A percentile compares a stretch with the other conserved stretches of the same genome.
Evolutionary conservation across 2,113 vertebrate genomes (phyloP).

Genomic region (Barnardius zonarius): DNA sequence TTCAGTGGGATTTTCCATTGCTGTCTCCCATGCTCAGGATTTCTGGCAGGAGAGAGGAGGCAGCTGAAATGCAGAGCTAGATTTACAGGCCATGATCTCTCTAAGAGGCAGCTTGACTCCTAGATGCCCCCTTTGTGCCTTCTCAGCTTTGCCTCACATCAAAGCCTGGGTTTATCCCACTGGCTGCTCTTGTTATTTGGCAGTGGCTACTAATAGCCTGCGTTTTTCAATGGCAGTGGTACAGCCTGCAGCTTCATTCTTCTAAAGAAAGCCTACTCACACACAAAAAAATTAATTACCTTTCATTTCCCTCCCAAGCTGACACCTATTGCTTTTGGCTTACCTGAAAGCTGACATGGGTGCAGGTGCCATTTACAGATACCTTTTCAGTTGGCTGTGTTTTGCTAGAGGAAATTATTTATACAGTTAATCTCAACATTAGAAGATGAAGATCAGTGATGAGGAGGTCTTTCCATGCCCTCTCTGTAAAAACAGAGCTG

Average conservation of each 20-base stretch:
- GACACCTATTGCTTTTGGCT: not conserved
- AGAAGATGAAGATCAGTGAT: not conserved
- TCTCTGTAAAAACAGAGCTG: not conserved
- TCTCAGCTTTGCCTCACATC: not conserved
- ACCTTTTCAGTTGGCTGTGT: not conserved
- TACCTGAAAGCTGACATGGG: not conserved
- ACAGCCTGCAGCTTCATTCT: not conserved
- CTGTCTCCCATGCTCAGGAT: not conserved
- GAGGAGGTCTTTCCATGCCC: not conserved
- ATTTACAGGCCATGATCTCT: not conserved
- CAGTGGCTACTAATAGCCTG: not conserved
- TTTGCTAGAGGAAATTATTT: not conserved
- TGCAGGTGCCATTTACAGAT: not conserved
- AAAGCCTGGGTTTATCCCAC: not conserved
- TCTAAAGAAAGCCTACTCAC: not conserved
- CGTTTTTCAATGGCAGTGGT: not conserved
- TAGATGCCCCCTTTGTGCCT: not conserved
- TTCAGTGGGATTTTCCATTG: not conserved
- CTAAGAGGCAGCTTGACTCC: not conserved
- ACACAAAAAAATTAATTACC: not conserved
- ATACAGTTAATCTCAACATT: not conserved
- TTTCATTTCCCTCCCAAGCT: not conserved
- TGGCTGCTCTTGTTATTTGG: not conserved
- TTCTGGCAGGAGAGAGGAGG: conserved; percentile 1
- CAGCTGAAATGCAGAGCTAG: not conserved